A percentile compares a stretch with the other conserved stretches of the same genome.
phyloP scores from a whole-genome alignment of 2,797 vertebrate species.

The Numenius phaeopus region DNA sequence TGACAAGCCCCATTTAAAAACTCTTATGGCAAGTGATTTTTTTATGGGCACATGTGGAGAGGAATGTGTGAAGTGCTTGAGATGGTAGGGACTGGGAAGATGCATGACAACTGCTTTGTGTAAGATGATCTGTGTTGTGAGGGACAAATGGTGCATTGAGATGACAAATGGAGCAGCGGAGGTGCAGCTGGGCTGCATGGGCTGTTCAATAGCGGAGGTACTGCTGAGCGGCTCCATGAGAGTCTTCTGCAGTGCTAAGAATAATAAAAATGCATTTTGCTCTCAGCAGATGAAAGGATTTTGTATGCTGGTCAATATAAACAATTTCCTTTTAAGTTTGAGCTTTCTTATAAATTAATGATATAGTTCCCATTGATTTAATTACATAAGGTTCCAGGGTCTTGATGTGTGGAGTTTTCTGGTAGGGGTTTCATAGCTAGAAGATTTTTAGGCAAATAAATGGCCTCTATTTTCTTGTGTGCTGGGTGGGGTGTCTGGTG shows the following conservation, averaged over 20 bases:
- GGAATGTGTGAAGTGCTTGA: constrained; percentile 5
- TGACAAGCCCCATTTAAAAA: background rate
- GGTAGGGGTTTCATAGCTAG: background rate
- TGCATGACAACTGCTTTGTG: constrained; percentile 41
- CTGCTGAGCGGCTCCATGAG: background rate
- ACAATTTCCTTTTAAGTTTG: background rate
- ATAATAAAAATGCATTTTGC: background rate
- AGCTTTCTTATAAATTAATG: constrained; percentile 7
- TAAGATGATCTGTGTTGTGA: constrained; percentile 41
- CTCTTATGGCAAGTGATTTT: background rate
- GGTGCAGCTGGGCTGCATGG: constrained; percentile 25
- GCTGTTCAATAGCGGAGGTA: background rate
- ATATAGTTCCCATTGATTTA: background rate
- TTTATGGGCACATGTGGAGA: background rate
- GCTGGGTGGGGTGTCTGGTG: background rate
- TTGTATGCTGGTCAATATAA: background rate
- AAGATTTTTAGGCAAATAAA: background rate
- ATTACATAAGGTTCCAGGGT: background rate
- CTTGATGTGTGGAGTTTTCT: constrained; percentile 2
- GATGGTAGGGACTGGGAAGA: background rate
- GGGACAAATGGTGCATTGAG: constrained; percentile 51
- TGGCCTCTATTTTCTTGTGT: background rate
- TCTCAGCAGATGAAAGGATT: background rate
- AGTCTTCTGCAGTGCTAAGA: background rate
- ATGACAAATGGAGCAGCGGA: constrained; percentile 59